A percentile compares a stretch with the other conserved stretches of the same genome.
Conservation (phyloP, 2,113 vertebrate species). For the Chaenocephalus aceratus region DNA sequence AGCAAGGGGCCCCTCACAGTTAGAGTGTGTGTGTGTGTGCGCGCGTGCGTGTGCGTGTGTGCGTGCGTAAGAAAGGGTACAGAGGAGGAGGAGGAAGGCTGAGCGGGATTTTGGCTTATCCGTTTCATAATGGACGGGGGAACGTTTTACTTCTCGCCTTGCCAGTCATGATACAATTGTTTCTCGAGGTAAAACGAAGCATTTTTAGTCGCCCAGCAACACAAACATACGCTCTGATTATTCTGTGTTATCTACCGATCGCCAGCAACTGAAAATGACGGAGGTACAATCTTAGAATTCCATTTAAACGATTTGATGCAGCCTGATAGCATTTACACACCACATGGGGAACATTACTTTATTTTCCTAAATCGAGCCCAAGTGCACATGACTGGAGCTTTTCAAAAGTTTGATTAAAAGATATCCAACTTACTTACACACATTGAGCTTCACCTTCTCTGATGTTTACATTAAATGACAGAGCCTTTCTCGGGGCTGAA, state of each 20-base stretch:
- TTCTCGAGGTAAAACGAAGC: background rate
- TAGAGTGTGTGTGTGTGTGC: conserved; percentile 18
- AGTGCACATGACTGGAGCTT: background rate
- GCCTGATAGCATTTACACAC: conserved; percentile 29
- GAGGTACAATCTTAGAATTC: conserved; percentile 35
- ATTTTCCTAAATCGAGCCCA: conserved; percentile 4
- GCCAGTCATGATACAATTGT: background rate
- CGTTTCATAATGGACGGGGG: conserved; percentile 38
- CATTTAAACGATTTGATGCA: conserved; percentile 30
- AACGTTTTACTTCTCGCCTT: conserved; percentile 37
- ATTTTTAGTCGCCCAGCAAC: background rate
- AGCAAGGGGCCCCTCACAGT: conserved; percentile 65
- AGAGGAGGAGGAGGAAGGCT: conserved; percentile 12
- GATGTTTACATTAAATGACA: background rate
- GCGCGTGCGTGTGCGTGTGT: background rate
- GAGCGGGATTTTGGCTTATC: conserved; percentile 35
- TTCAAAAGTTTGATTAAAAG: conserved; percentile 5
- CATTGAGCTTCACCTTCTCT: background rate
- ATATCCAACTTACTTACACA: background rate
- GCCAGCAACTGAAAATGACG: background rate
- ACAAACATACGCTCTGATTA: background rate
- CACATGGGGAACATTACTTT: conserved; percentile 56
- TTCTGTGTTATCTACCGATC: background rate
- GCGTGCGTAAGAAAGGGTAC: background rate
- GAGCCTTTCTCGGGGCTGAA: conserved; percentile 9